Base-by-base conservation (phyloP, 2,797 vertebrate species). In the Neoniphon sammara region DNA sequence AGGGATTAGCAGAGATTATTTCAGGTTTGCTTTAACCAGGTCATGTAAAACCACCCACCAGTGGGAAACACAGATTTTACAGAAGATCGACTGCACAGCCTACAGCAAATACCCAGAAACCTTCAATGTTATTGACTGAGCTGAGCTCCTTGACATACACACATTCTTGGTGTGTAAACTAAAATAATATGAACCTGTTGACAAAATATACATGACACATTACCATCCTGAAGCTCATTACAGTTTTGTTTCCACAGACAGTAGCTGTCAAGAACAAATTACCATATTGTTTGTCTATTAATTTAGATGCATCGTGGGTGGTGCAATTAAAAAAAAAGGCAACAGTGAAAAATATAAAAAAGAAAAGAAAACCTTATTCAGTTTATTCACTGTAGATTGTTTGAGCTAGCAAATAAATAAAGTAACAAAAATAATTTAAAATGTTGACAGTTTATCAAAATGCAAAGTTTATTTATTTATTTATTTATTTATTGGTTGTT, bases 1-100 rank as follows among this genome's bases (percentile, higher is more conserved):
- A 4, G n/a, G n/a, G n/a, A 65, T 82, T 71, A 81, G 68, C 50
- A 17, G 62, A 70, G 83, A 85, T 87, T 81, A 73, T 88, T 87
- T 73, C 50, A 65, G 42, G 66, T 82, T 87, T 66, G 68, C 78
- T 82, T 73, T 55, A 81, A 81, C 66, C 65, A 54, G 71, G 79
- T 85, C 83, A 85, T 78, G 79, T 68, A 79, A 84, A 89, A 82
- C 80, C 80, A 70, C 82, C 85, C 82, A 84, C 79, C 1, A 52
- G 60, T 58, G 46, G 60, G 54, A 75, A 72, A 36, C 58, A 68
- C 58, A 50, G 21, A 42, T 73, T 83, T 81, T 77, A 77, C 78
- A 78, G 60, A 62, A 83, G 52, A 77, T 68, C 5, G 7, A 57
- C 74, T 47, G 31, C 20, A 31, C 10, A 65, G 71, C 75, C 72